Evolutionary conservation across 2,113 vertebrate genomes (phyloP), one percentile per base, ranked within the genome.

Genomic region (Chionodraco myersi): DNA sequence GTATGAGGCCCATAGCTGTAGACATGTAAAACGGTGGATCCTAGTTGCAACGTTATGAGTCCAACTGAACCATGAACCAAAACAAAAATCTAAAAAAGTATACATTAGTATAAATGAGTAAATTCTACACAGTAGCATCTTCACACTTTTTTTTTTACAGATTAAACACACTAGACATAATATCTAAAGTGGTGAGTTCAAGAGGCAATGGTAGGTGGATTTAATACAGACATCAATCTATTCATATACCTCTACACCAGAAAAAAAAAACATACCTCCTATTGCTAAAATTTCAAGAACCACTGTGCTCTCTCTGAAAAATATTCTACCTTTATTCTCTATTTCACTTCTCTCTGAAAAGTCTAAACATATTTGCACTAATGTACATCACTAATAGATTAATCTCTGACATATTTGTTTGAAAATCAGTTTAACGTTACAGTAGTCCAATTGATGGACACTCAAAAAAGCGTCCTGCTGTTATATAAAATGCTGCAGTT

Each of bases 401-500:
- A 34, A 41, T 36, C 8, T 48, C 48, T 34, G 75, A 60, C 0
- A 10, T 41, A 41, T 41, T 7, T 6, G 36, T 41, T 41, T 41
- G 36, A 34, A n/a, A 15, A 61, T 72, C 34, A 59, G 41, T n/a
- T 73, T 77, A 71, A 49, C 34, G 21, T 18, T 15, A 53, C 54
- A 66, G 14, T 47, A 51, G 54, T 77, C 49, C 54, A 49, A 6
- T 15, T 72, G 6, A 16, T 47, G 54, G 41, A 72, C 23, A 52
- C 73, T 30, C 45, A n/a, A 52, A 68, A 48, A 49, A 56, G 54
- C 18, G 2, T 34, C 62, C 45, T 49, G 41, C 53, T 67, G 47
- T 85, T 85, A 63, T 62, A 54, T 67, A 64, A 80, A 58, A 23
- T 30, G 12, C 16, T 59, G 57, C 21, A 79, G 51, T 10, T 56